phyloP scores from a whole-genome alignment of 2,113 vertebrate species.

The Stictonetta naevosa region DNA sequence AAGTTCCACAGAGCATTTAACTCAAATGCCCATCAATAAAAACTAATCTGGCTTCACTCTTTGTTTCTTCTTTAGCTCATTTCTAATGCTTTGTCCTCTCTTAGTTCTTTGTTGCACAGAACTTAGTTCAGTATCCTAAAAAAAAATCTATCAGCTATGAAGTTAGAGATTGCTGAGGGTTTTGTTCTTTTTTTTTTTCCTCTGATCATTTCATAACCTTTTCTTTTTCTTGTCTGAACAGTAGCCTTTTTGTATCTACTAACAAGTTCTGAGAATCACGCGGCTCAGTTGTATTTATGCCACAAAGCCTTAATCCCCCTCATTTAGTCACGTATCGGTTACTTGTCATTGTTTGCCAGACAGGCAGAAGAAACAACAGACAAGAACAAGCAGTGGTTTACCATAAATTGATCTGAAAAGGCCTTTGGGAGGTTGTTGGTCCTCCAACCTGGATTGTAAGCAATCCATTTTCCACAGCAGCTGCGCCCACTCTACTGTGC shows the following conservation, averaged over 20 bases:
- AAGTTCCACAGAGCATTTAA: neutral
- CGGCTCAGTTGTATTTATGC: neutral
- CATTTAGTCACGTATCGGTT: fast-evolving
- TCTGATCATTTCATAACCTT: neutral
- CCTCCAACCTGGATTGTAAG: neutral
- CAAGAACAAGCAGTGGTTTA: neutral
- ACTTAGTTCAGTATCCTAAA: neutral
- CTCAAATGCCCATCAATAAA: neutral
- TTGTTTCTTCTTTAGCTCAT: neutral
- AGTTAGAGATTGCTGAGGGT: neutral
- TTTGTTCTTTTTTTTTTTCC: neutral
- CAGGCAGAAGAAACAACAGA: neutral
- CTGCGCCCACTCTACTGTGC: neutral
- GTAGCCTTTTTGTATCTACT: neutral
- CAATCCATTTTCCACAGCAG: neutral
- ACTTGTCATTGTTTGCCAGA: neutral
- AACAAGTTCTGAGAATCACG: neutral
- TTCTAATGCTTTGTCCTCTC: neutral
- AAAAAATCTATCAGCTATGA: neutral
- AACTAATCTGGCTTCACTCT: neutral
- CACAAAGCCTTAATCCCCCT: neutral
- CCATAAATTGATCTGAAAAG: neutral
- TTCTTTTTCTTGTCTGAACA: neutral
- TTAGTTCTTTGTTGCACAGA: neutral
- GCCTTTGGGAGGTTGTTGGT: neutral